These are phyloP conservation scores for Heterotis niloticus DNA, from an alignment of 2,113 vertebrate species.

Conservation along the genomic window DNA sequence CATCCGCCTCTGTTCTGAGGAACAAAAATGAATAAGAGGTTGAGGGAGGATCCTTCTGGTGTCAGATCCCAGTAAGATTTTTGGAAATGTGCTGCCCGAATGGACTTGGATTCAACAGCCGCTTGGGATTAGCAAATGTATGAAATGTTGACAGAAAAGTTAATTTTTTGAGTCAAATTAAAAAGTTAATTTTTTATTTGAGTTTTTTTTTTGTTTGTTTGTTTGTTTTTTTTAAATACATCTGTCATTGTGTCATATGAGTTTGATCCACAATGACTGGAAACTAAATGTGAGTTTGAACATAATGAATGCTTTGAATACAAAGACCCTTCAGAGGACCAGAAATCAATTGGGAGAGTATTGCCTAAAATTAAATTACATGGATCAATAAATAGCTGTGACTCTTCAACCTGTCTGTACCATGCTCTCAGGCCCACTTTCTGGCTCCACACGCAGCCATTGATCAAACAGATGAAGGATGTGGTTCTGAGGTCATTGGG, in stretches of 20 bases:
- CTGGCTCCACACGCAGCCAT: neutral
- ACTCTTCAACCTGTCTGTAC: conserved; percentile 5
- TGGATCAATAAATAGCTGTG: conserved; percentile 12
- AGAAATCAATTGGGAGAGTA: conserved; percentile 17
- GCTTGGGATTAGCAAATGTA: conserved; percentile 68
- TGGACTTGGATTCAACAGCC: conserved; percentile 51
- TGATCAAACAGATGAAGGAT: conserved; percentile 23
- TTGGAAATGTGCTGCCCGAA: conserved; percentile 22
- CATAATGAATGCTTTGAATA: conserved; percentile 9
- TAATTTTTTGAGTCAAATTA: too few relatives aligned
- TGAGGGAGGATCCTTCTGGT: neutral
- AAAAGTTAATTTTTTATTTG: too few relatives aligned
- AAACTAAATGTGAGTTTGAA: conserved; percentile 8
- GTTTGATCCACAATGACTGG: too few relatives aligned
- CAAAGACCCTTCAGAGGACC: conserved; percentile 10
- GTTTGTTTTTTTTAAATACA: too few relatives aligned
- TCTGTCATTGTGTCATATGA: too few relatives aligned
- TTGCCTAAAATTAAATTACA: conserved; percentile 28
- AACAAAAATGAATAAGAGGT: neutral
- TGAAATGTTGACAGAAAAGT: conserved; percentile 57
- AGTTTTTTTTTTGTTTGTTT: too few relatives aligned
- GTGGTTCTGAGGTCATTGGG: conserved; percentile 33
- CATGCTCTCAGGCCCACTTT: neutral
- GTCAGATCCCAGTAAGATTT: neutral
- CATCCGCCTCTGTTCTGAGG: too few relatives aligned